Evolutionary conservation across 2,797 vertebrate species (phyloP).

Genomic region (Gambelia wislizenii): DNA sequence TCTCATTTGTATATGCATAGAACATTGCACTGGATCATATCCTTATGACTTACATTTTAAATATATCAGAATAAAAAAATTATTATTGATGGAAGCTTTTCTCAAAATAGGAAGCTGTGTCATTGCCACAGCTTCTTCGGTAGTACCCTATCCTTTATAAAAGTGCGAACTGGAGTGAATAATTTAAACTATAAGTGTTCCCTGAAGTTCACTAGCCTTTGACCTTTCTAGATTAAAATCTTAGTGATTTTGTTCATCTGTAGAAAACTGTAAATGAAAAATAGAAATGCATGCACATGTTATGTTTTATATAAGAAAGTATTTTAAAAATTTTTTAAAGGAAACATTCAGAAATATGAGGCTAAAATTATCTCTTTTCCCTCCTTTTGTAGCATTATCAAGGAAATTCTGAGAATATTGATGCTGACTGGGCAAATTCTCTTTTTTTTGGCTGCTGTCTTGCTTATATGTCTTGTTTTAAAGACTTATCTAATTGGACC

Average conservation of each 20-base stretch:
- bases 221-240: slow-evolving; percentile 5
- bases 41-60: not conserved
- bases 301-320: slow-evolving; percentile 7
- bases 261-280: slow-evolving; percentile 12
- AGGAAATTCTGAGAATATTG: slow-evolving; percentile 86
- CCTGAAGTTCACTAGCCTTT: not conserved
- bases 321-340: not conserved
- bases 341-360: slow-evolving; percentile 9
- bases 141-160: not conserved
- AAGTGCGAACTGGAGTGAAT: slow-evolving; percentile 1
- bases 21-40: not conserved
- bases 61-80: not conserved
- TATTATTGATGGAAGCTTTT: not conserved
- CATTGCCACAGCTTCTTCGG: not conserved
- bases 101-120: not conserved
- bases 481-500: slow-evolving; percentile 91
- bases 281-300: not conserved
- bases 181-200: not conserved
- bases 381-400: slow-evolving; percentile 82
- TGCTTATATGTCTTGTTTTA: slow-evolving; percentile 88
- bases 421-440: slow-evolving; percentile 88
- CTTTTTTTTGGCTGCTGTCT: slow-evolving; percentile 88
- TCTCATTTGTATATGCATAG: not conserved
- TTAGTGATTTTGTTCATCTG: not conserved
- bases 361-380: slow-evolving; percentile 51